phyloP scores from a whole-genome alignment of 2,797 vertebrate genomes.

The Pseudochromis fuscus region DNA sequence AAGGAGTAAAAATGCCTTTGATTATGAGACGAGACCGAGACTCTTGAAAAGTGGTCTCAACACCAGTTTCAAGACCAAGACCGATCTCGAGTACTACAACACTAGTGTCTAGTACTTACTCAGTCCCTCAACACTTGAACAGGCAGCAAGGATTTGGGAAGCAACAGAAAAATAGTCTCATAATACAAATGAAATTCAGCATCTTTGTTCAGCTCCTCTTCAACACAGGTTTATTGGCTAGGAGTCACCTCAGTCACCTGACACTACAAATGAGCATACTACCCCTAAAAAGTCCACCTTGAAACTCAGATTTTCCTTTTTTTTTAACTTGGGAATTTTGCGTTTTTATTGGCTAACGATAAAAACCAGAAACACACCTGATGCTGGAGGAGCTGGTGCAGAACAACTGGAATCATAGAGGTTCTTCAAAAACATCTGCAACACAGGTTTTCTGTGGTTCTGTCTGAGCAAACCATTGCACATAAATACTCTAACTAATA shows the following conservation, averaged over 20 bases:
- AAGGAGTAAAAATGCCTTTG: no score
- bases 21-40: no score
- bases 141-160: no score
- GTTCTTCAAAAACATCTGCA: not conserved
- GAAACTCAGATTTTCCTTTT: not conserved
- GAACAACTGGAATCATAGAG: not conserved
- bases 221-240: not conserved
- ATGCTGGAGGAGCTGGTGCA: not conserved
- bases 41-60: no score
- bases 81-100: no score
- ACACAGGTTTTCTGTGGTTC: conserved; percentile 6
- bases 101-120: no score
- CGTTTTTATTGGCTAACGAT: not conserved
- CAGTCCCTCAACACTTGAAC: no score
- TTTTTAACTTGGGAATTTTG: not conserved
- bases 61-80: no score
- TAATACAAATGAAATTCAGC: conserved; percentile 3
- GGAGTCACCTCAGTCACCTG: not conserved
- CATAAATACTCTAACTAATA: conserved; percentile 12
- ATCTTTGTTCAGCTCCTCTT: no score
- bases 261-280: not conserved
- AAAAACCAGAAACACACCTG: not conserved
- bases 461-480: not conserved
- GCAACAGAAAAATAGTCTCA: not conserved
- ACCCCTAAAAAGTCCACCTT: not conserved